A percentile compares a stretch with the other conserved stretches of the same genome.
Conservation (phyloP, 64 coral and sea anemone genomes). For the Hydrozoanthus tunicans region DNA sequence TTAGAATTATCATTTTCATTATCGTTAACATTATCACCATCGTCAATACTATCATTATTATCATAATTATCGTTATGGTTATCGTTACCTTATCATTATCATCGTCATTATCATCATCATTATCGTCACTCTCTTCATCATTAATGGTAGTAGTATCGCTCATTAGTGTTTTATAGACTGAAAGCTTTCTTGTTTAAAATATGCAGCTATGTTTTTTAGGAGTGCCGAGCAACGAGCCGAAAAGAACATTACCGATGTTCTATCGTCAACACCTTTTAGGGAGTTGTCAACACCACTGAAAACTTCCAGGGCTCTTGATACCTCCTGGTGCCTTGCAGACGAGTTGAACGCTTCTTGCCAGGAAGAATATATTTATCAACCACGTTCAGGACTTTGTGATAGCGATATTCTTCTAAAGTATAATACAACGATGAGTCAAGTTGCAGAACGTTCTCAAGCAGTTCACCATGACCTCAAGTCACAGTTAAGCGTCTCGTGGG, state of each 20-base stretch:
- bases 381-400: neutral
- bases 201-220: neutral
- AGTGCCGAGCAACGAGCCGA: neutral
- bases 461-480: neutral
- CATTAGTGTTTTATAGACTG: too few relatives aligned
- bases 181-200: too few relatives aligned
- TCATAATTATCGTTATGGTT: too few relatives aligned
- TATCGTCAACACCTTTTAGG: neutral
- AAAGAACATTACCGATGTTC: neutral
- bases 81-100: too few relatives aligned
- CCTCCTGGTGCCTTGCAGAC: neutral
- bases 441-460: constrained; percentile 5
- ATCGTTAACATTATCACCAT: too few relatives aligned
- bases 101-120: too few relatives aligned
- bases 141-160: neutral
- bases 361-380: neutral
- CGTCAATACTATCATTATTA: too few relatives aligned
- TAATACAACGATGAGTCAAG: constrained; percentile 23
- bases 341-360: neutral
- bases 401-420: neutral
- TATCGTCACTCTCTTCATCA: too few relatives aligned
- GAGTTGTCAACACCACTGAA: neutral
- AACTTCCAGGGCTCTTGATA: neutral
- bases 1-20: too few relatives aligned
- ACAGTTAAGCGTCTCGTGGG: constrained; percentile 26